Conservation (phyloP, 1,140 invertebrate species). For the Bombus huntii region DNA sequence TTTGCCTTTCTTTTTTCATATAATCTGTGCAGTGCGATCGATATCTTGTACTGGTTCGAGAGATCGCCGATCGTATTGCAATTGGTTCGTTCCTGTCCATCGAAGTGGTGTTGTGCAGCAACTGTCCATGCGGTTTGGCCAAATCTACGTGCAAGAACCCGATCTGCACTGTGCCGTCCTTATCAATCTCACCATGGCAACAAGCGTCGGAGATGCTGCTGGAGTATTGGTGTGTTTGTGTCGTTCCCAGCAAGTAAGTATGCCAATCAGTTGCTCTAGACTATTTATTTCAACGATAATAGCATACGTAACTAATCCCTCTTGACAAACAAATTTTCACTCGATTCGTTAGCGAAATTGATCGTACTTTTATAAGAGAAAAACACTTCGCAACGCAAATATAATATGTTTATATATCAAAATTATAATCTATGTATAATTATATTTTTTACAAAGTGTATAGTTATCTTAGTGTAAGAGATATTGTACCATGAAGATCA, state of each 20-base stretch:
- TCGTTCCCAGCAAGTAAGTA: constrained; percentile 85
- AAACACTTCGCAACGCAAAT: too few relatives aligned
- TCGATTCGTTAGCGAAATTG: too few relatives aligned
- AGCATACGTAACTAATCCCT: too few relatives aligned
- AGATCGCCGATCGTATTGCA: constrained; percentile 83
- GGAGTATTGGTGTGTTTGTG: constrained; percentile 89
- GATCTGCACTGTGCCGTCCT: constrained; percentile 71
- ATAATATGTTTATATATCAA: too few relatives aligned
- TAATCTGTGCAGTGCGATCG: constrained; percentile 76
- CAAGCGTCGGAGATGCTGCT: constrained; percentile 84
- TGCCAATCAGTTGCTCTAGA: constrained; percentile 44
- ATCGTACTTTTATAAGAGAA: too few relatives aligned
- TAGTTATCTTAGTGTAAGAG: too few relatives aligned
- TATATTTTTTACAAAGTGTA: too few relatives aligned
- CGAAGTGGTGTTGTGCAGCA: constrained; percentile 88
- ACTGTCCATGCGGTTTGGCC: constrained; percentile 85
- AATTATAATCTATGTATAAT: too few relatives aligned
- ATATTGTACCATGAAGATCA: too few relatives aligned
- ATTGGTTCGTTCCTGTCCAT: constrained; percentile 86
- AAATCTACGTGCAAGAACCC: constrained; percentile 81
- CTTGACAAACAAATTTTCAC: too few relatives aligned
- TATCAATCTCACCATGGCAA: constrained; percentile 76
- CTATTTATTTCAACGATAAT: neutral
- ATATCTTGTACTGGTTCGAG: constrained; percentile 84
- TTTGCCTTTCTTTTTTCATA: neutral